Evolutionary conservation across 2,113 vertebrate genomes (phyloP).

Genomic region (Onychostruthus taczanowskii): DNA sequence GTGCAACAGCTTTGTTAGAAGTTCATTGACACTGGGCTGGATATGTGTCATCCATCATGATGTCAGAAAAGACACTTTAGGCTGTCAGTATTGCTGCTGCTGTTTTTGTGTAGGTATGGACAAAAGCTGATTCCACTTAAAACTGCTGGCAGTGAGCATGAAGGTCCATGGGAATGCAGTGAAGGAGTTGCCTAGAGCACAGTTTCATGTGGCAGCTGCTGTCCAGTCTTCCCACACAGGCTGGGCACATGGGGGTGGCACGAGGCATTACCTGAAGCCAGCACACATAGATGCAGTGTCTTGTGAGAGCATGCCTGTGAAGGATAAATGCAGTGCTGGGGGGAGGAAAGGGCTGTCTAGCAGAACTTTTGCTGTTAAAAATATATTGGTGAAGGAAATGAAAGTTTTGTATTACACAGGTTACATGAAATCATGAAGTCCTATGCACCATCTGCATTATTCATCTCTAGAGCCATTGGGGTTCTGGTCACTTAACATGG

Average conservation of each 20-base stretch:
- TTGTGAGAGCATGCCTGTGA: not conserved
- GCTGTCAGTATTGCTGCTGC: not conserved
- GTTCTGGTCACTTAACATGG: not conserved
- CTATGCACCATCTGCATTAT: not conserved
- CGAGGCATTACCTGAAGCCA: not conserved
- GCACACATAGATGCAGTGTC: not conserved
- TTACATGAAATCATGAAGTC: not conserved
- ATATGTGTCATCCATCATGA: not conserved
- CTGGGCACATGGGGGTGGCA: not conserved
- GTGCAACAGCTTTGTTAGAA: not conserved
- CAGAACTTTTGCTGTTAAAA: not conserved
- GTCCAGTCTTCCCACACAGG: accelerated
- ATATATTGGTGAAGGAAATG: not conserved
- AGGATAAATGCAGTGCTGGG: not conserved
- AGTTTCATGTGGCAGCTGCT: accelerated
- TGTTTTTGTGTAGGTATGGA: not conserved
- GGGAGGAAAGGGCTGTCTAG: not conserved
- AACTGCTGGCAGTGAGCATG: not conserved
- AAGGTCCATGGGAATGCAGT: not conserved
- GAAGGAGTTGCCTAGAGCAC: not conserved
- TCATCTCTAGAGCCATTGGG: not conserved
- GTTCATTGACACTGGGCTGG: not conserved
- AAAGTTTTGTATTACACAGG: not conserved
- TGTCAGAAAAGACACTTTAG: not conserved
- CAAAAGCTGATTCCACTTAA: not conserved